Base-by-base conservation (phyloP, 2,797 vertebrate genomes). In the Balearica regulorum region DNA sequence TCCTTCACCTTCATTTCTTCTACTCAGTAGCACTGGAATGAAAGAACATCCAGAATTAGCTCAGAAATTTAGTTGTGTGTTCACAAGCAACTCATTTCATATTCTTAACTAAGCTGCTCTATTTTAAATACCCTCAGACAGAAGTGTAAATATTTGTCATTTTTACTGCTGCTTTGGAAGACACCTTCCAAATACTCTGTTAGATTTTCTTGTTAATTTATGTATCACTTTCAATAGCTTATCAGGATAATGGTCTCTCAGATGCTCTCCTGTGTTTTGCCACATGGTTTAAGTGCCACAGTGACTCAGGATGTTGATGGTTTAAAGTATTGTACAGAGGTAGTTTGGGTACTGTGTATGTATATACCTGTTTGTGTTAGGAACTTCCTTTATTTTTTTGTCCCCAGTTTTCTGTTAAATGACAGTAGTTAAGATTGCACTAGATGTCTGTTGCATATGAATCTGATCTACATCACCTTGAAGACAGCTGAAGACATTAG, bases 211-310 rank as follows among this genome's bases (percentile, higher is more conserved):
- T 78, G 33, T 73, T 93, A 89, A 94, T 93, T 92, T 93, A 87
- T 94, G 31, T 80, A 62, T 89, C 33, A 65, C 46, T 92, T 92
- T 65, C 44, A 87, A 20, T 31, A 89, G 16, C 17, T 70, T 61
- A 72, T 94, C 65, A 61, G 43, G 48, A 88, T 24, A 69, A 44
- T 37, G 61, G 61, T 94, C 37, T 89, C 79, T 75, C 39, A 71
- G 60, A 75, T 61, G 57, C 57, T 89, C 41, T 79, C 68, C 55
- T 95, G 43, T 77, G 48, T 88, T 95, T 96, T 91, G 87, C 83
- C 81, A 88, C 31, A 87, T 77, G 54, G 35, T 94, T 91, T 83
- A 95, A 94, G 93, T 97, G 96, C 95, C 97, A 97, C 80, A 61
- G 85, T 41, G 90, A 95, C 92, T 97, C 93, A 93, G 93, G 87